These are phyloP conservation scores for Orthosia incerta DNA, from an alignment of 2,888 invertebrate genomes.

Conservation along the genomic window DNA sequence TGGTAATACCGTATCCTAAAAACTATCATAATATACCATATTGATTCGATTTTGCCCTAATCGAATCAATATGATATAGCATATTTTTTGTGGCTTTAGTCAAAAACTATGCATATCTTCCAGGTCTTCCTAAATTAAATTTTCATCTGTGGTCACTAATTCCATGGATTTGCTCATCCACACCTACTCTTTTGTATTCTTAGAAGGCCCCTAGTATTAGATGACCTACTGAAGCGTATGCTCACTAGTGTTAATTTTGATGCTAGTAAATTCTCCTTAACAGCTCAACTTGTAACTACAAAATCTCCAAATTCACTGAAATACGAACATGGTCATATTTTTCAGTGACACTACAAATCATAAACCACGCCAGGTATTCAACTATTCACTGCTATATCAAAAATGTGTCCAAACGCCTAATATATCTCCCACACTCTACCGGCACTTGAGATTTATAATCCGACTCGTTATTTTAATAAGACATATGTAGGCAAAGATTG, in stretches of 20 bases:
- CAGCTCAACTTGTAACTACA: constrained; percentile 17
- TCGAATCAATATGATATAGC: neutral
- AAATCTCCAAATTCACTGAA: constrained; percentile 33
- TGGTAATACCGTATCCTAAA: too few relatives aligned
- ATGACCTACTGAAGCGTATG: neutral
- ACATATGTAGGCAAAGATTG: constrained; percentile 72
- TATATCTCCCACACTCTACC: constrained; percentile 72
- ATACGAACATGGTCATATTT: constrained; percentile 51
- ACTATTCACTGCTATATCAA: constrained; percentile 62
- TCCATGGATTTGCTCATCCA: too few relatives aligned
- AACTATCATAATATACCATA: too few relatives aligned
- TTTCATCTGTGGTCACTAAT: neutral
- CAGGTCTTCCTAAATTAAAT: neutral
- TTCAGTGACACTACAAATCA: constrained; percentile 61
- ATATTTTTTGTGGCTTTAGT: neutral
- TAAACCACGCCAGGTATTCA: constrained; percentile 62
- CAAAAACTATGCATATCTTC: neutral
- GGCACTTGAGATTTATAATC: constrained; percentile 80
- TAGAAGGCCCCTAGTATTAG: neutral
- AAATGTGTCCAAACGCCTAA: constrained; percentile 65
- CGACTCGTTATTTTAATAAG: constrained; percentile 75
- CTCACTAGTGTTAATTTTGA: neutral
- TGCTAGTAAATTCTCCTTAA: constrained; percentile 18
- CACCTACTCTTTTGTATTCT: too few relatives aligned
- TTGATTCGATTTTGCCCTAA: neutral